Base-by-base conservation (phyloP, 2,113 vertebrate genomes). In the Noctilio leporinus region DNA sequence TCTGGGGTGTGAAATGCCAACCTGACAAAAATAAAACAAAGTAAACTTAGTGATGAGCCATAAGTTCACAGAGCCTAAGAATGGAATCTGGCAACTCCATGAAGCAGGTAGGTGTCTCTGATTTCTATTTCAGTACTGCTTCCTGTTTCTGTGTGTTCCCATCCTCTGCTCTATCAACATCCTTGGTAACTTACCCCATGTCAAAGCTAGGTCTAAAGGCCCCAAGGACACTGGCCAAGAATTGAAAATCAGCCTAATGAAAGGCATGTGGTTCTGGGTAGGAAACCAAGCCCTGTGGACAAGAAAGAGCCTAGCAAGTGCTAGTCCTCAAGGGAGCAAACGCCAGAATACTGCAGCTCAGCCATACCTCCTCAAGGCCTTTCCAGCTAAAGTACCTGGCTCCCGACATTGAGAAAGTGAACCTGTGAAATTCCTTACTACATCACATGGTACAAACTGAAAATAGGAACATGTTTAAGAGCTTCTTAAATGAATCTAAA, bases 1-100 rank as follows among this genome's bases (percentile, higher is more conserved):
- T 95, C 94, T 82, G 82, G 96, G 72, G 87, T 97, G 92, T 95
- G 95, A 97, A 97, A 97, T 97, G 96, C 94, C 97, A 97, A 94
- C 72, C 81, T 93, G 96, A 96, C 85, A 96, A 97, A 97, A 97
- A 96, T 97, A 97, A 96, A 96, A 67, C 92, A 72, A 95, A 96
- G 76, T 95, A 95, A 73, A 95, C 84, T 94, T 92, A 91, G 73
- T 64, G 81, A 86, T 22, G 40, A 91, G n/a, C 53, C 86, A 35
- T 78, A 89, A 81, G 84, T 85, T 92, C 94, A 77, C 64, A 78
- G 77, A 45, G 33, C 57, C 94, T 82, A 83, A 72, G 84, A 93
- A 84, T 80, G 35, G 2, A 67, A 84, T 69, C 77, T 88, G 77
- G 70, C 76, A 94, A 69, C 35, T 69, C n/a, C 35, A 15, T 15